Base-by-base conservation (phyloP, 1,140 invertebrate species). In the Zaprionus ornatus region DNA sequence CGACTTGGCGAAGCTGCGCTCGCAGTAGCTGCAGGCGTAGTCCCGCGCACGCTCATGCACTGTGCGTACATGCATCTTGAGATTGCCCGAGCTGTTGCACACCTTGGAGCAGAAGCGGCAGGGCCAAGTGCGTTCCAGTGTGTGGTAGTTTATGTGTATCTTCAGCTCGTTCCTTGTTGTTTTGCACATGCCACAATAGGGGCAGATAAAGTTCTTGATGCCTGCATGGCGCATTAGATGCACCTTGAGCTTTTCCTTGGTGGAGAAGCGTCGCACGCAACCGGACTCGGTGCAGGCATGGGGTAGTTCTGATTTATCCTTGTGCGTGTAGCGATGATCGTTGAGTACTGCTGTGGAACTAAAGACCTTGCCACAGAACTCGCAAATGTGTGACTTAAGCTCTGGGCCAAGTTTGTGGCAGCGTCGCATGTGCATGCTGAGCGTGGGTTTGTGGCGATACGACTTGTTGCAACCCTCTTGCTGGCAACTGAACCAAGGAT, bases 81-180 rank as follows among this genome's bases (percentile, higher is more conserved):
- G 64, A 64, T 90, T 91, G 0, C 80, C 85, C 1, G 88, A 78
- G 54, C 80, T 90, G 64, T 88, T 88, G 61, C 88, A 92, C 0
- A 92, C 84, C 37, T 87, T 80, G 4, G 82, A 45, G 37, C 91
- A 92, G 21, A 80, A 73, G 13, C 72, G 69, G 6, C 91, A 92
- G 0, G 84, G 65, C 82, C 82, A 92, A 6, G 79, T 88, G 12
- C 78, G 73, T 21, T 92, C 91, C 56, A 86, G 52, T 0, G 91
- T 92, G 57, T 92, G 91, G 55, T 80, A 92, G 68, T 92, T 92
- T 3, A 91, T 85, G 57, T 92, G 91, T 9, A 73, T 76, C 25
- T 90, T 90, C 0, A 92, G 69, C 55, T 92, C 91, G 10, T 91
- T 91, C 0, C 76, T 70, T 0, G 91, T 92, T 1, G 91, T 92